Conservation (phyloP, 2,113 vertebrate species). For the Podarcis muralis region DNA sequence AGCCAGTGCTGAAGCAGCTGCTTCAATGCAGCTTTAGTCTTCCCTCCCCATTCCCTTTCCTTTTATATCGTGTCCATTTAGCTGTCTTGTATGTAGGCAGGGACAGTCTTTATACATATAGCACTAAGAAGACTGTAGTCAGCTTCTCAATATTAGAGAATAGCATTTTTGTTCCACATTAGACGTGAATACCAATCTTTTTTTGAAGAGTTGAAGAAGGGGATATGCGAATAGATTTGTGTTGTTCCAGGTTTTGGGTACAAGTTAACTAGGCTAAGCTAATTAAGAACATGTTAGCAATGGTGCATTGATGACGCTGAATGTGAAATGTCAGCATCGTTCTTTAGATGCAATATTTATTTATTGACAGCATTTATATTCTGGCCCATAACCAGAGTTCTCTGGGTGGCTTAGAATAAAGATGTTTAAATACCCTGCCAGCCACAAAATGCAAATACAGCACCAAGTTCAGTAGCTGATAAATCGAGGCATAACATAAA, state of each 20-base stretch:
- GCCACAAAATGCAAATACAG: background rate
- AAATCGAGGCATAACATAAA: background rate
- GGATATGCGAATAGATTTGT: background rate
- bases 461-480: background rate
- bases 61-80: too few species aligned
- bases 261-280: background rate
- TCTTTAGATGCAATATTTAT: background rate
- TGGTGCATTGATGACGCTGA: background rate
- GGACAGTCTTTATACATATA: too few species aligned
- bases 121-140: too few species aligned
- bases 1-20: too few species aligned
- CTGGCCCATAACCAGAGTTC: background rate
- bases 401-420: background rate
- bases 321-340: background rate
- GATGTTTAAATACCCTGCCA: background rate
- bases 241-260: background rate
- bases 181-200: too few species aligned
- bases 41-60: too few species aligned
- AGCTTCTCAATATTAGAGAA: too few species aligned
- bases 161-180: too few species aligned
- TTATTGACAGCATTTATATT: background rate
- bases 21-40: too few species aligned
- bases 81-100: too few species aligned
- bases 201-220: background rate
- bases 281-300: background rate